Conservation (phyloP, 2,113 vertebrate genomes). For the Scopus umbretta region DNA sequence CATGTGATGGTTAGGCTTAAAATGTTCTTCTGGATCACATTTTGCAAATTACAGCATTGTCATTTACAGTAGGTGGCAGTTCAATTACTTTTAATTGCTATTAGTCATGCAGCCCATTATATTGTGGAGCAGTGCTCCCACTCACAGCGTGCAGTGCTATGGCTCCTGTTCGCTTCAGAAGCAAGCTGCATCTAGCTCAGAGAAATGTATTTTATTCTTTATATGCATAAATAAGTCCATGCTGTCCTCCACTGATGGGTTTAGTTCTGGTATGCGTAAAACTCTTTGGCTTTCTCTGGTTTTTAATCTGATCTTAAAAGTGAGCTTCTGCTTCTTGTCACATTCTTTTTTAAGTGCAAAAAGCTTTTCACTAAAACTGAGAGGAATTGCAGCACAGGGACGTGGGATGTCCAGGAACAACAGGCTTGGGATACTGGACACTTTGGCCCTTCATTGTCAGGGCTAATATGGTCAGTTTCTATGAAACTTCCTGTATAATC, state of each 20-base stretch:
- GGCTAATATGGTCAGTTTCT: constrained; percentile 71
- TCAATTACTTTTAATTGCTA: neutral
- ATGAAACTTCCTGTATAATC: constrained; percentile 70
- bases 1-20: neutral
- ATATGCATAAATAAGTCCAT: neutral
- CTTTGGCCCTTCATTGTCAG: constrained; percentile 66
- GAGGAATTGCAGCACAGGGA: constrained; percentile 67
- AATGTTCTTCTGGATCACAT: neutral
- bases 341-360: constrained; percentile 69
- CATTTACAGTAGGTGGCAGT: neutral
- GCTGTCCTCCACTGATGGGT: neutral
- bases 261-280: neutral
- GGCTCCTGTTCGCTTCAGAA: neutral
- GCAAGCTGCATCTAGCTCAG: neutral
- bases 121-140: neutral
- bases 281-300: neutral
- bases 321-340: neutral
- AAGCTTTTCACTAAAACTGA: constrained; percentile 68
- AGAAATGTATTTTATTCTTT: neutral
- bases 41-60: neutral
- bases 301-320: neutral
- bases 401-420: constrained; percentile 74
- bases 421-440: constrained; percentile 71
- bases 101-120: neutral
- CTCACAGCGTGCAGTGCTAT: rapidly evolving